phyloP scores from a whole-genome alignment of 2,797 vertebrate species.

The Bucorvus abyssinicus region DNA sequence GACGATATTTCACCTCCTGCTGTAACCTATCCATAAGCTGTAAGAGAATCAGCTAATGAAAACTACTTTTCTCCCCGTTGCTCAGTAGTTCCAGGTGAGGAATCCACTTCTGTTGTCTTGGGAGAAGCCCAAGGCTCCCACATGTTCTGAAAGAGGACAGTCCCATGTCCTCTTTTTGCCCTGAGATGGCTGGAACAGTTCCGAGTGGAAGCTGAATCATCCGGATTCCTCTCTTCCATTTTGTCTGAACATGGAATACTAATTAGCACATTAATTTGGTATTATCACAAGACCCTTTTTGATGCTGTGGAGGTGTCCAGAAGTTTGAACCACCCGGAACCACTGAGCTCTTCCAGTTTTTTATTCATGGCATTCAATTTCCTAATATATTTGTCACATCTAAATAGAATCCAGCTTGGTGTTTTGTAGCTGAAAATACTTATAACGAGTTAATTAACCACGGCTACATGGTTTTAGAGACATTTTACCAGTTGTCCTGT shows the following conservation, averaged over 20 bases:
- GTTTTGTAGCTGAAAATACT: background rate
- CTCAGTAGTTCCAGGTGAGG: background rate
- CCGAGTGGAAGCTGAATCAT: background rate
- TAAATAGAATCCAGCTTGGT: background rate
- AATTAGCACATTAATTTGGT: background rate
- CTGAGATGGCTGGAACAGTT: background rate
- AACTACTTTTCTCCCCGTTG: background rate
- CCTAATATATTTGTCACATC: background rate
- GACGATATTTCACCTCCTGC: background rate
- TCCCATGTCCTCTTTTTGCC: background rate
- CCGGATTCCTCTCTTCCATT: background rate
- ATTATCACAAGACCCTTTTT: background rate
- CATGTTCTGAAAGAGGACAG: background rate
- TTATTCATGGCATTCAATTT: background rate
- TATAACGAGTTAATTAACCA: background rate
- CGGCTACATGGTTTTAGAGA: background rate
- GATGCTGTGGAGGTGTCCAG: background rate
- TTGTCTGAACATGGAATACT: background rate
- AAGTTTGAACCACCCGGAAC: background rate
- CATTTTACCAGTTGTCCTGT: background rate
- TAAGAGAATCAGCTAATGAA: background rate
- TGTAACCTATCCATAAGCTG: background rate
- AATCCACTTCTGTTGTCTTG: background rate
- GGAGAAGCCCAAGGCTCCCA: background rate
- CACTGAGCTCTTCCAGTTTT: background rate